phyloP scores from a whole-genome alignment of 1,140 invertebrate species.

The Temnothorax curvispinosus region DNA sequence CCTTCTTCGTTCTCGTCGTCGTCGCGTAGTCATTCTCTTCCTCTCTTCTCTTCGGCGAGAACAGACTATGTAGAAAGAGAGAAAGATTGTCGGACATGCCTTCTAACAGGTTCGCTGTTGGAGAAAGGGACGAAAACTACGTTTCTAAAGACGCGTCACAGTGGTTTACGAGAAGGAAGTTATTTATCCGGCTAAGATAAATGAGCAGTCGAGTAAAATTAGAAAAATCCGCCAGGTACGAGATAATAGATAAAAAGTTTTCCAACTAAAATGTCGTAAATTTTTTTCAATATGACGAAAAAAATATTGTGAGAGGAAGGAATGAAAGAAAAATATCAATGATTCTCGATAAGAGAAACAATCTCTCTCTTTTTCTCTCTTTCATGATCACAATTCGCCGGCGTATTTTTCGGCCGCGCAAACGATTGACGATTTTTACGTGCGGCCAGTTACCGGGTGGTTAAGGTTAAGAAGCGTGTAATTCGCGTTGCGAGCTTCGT shows the following conservation, averaged over 20 bases:
- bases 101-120: constrained; percentile 27
- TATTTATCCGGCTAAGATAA: constrained; percentile 48
- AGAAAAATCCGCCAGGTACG: background rate
- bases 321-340: background rate
- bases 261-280: background rate
- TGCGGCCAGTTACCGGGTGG: constrained; percentile 32
- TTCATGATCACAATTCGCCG: background rate
- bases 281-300: background rate
- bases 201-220: constrained; percentile 25
- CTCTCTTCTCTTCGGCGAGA: constrained; percentile 4
- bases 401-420: constrained; percentile 17
- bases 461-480: constrained; percentile 59
- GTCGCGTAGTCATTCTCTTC: constrained; percentile 14
- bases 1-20: constrained; percentile 13
- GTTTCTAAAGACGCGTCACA: constrained; percentile 37
- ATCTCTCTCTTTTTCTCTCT: background rate
- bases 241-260: background rate
- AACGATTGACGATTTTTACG: constrained; percentile 39
- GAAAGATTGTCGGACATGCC: constrained; percentile 1
- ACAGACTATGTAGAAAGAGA: background rate
- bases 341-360: background rate
- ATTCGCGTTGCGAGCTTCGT: constrained; percentile 53
- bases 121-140: constrained; percentile 38
- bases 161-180: constrained; percentile 51
- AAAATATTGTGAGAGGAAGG: background rate